Conservation (phyloP, 1,140 invertebrate species). For the Laupala kohalensis region DNA sequence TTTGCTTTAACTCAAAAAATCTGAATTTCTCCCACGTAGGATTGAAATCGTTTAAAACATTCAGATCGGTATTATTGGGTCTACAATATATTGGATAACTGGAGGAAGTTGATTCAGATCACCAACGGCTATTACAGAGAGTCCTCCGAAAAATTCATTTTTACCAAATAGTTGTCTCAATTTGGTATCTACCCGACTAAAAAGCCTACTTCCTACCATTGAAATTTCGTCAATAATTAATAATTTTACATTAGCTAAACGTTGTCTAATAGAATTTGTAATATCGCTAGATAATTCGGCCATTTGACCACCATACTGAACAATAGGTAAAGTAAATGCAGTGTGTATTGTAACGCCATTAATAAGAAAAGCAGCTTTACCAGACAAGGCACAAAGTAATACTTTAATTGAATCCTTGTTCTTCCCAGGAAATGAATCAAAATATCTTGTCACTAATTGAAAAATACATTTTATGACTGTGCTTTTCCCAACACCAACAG, state of each 20-base stretch:
- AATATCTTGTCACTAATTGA: not conserved
- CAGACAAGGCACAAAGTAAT: constrained; percentile 19
- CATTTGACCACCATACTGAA: constrained; percentile 15
- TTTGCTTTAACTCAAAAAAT: not conserved
- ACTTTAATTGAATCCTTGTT: not conserved
- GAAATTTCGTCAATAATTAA: not conserved
- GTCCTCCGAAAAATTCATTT: constrained; percentile 18
- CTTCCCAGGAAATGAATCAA: not conserved
- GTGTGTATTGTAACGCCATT: constrained; percentile 24
- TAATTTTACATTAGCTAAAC: not conserved
- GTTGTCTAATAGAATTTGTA: not conserved
- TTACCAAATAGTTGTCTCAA: constrained; percentile 24
- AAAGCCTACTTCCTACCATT: not conserved
- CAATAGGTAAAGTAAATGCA: constrained; percentile 23
- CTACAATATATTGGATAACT: constrained; percentile 14
- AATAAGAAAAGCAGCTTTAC: constrained; percentile 26
- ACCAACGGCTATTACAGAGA: constrained; percentile 18
- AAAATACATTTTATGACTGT: not conserved
- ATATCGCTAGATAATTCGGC: constrained; percentile 1
- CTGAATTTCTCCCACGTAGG: not conserved
- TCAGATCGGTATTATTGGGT: not conserved
- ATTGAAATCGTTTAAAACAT: not conserved
- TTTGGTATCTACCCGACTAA: constrained; percentile 2
- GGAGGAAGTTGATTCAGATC: constrained; percentile 22
- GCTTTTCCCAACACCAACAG: not conserved